These are phyloP conservation scores for Paratilapia polleni DNA, from an alignment of 2,113 vertebrate genomes.

Conservation along the genomic window DNA sequence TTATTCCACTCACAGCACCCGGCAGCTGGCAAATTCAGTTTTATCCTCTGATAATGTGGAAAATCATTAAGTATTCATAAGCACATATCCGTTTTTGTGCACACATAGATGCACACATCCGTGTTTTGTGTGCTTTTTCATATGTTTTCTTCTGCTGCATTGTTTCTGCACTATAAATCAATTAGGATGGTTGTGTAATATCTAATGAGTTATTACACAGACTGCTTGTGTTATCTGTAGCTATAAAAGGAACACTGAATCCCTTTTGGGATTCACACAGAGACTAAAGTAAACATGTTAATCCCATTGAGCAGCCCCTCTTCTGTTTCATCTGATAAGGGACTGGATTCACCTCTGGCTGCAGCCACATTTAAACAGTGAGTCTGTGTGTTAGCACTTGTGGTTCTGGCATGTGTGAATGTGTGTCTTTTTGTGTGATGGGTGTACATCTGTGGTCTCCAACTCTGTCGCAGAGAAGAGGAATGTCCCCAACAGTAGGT, in stretches of 20 bases:
- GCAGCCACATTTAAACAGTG: conserved; percentile 49
- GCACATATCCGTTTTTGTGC: conserved; percentile 29
- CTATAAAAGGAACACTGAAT: conserved; percentile 47
- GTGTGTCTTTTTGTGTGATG: not conserved
- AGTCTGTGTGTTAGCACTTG: conserved; percentile 19
- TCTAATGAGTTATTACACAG: conserved; percentile 57
- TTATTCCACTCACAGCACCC: conserved; percentile 67
- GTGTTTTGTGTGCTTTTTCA: conserved; percentile 47
- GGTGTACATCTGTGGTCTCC: conserved; percentile 8
- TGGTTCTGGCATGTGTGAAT: not conserved
- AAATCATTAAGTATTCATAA: conserved; percentile 78
- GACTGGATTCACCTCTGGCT: conserved; percentile 50
- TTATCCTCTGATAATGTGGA: conserved; percentile 76
- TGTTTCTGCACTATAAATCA: conserved; percentile 55
- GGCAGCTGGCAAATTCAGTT: conserved; percentile 73
- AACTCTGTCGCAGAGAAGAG: conserved; percentile 43
- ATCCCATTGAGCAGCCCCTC: conserved; percentile 56
- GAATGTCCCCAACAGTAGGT: conserved; percentile 70
- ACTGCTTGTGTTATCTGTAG: conserved; percentile 57
- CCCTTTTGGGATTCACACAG: conserved; percentile 42
- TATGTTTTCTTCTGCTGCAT: conserved; percentile 32
- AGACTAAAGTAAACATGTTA: conserved; percentile 67
- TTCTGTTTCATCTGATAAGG: conserved; percentile 61
- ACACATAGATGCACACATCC: conserved; percentile 46
- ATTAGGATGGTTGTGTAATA: conserved; percentile 63